These are phyloP conservation scores for Sebastes elongatus DNA, from an alignment of 2,797 vertebrate genomes.

Conservation along the genomic window DNA sequence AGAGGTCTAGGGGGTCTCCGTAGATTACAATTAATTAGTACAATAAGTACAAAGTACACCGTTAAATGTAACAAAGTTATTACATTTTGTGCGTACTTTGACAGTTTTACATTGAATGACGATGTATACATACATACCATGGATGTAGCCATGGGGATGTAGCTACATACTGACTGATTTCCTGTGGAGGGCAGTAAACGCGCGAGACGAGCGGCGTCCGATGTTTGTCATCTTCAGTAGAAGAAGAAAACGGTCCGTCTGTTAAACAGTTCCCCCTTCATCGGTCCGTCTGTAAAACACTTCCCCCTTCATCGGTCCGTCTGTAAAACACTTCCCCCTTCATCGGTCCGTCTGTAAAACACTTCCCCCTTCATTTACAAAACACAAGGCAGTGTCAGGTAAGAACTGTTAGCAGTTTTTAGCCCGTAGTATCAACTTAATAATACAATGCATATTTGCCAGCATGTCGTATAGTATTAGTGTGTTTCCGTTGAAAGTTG, in stretches of 20 bases:
- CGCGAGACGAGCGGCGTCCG: fast-evolving
- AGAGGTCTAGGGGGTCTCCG: too few species aligned
- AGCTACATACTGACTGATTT: not conserved
- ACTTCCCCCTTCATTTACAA: constrained; percentile 31
- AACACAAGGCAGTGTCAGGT: constrained; percentile 37
- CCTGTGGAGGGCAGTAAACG: constrained; percentile 32
- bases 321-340: constrained; percentile 48
- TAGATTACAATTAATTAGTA: too few species aligned
- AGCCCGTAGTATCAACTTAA: fast-evolving
- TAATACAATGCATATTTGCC: not conserved
- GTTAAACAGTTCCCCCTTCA: constrained; percentile 45
- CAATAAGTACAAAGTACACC: not conserved
- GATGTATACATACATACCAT: too few species aligned
- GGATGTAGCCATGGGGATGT: too few species aligned
- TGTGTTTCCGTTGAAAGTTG: not conserved
- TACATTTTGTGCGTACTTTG: not conserved
- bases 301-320: constrained; percentile 54
- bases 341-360: constrained; percentile 11
- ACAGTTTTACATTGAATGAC: not conserved
- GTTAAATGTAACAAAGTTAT: not conserved
- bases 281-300: constrained; percentile 52
- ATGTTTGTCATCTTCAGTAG: not conserved
- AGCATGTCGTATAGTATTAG: not conserved
- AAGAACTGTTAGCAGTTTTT: not conserved
- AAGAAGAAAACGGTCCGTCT: constrained; percentile 70